phyloP scores from a whole-genome alignment of 1,140 invertebrate genomes.

The Thaumetopoea pityocampa region DNA sequence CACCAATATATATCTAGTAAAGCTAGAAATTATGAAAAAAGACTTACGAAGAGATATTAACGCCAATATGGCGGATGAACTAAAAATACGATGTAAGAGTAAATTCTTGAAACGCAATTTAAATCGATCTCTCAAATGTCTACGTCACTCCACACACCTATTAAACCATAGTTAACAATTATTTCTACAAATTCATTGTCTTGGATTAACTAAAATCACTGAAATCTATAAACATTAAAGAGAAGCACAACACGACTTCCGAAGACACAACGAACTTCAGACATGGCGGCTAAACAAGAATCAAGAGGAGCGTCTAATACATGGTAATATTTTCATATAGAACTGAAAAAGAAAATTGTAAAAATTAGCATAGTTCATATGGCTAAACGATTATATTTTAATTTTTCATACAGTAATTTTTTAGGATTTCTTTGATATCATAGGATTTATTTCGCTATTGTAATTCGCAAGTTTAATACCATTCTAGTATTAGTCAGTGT shows the following conservation, averaged over 20 bases:
- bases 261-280: constrained; percentile 66
- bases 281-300: constrained; percentile 70
- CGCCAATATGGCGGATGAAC: constrained; percentile 75
- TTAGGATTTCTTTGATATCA: constrained; percentile 51
- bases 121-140: constrained; percentile 58
- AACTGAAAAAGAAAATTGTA: constrained; percentile 66
- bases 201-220: constrained; percentile 58
- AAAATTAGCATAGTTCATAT: constrained; percentile 52
- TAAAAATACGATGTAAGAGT: constrained; percentile 74
- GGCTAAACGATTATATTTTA: constrained; percentile 50
- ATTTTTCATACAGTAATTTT: constrained; percentile 51
- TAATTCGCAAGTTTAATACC: too few species aligned
- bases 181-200: constrained; percentile 55
- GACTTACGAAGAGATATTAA: constrained; percentile 74
- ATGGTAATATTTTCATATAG: constrained; percentile 49
- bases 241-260: constrained; percentile 70
- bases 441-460: constrained; percentile 43
- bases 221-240: constrained; percentile 65
- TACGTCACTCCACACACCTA: constrained; percentile 63
- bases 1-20: constrained; percentile 45
- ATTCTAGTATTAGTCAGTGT: too few species aligned
- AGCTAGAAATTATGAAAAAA: constrained; percentile 70
- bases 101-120: constrained; percentile 62
- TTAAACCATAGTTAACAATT: constrained; percentile 51
- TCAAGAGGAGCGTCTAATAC: constrained; percentile 59